Evolutionary conservation across 2,888 invertebrate species (phyloP).

Genomic region (Philhelius pedissequus): DNA sequence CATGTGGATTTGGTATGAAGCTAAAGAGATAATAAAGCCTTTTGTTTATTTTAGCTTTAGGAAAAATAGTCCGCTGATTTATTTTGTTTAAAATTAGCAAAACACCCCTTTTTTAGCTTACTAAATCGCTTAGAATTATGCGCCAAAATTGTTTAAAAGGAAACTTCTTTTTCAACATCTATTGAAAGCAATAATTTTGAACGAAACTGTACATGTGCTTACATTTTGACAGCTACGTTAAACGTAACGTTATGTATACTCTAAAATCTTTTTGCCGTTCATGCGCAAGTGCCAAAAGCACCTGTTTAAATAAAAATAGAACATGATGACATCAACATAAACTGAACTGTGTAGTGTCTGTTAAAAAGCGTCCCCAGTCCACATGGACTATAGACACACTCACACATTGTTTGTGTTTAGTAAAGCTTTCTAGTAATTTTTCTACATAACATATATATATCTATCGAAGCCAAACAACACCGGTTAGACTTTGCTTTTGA

Average conservation of each 20-base stretch:
- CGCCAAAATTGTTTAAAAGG: too few relatives aligned
- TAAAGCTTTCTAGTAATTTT: constrained; percentile 16
- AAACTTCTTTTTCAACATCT: not conserved
- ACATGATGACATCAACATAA: constrained; percentile 49
- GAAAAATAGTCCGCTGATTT: too few relatives aligned
- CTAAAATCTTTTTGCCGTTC: not conserved
- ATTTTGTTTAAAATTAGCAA: too few relatives aligned
- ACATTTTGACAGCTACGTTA: not conserved
- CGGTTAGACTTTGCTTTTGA: constrained; percentile 16
- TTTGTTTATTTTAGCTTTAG: too few relatives aligned
- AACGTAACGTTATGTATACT: not conserved
- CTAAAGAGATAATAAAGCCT: too few relatives aligned
- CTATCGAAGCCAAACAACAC: not conserved
- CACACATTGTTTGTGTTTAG: not conserved
- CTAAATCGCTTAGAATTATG: too few relatives aligned
- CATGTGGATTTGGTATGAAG: too few relatives aligned
- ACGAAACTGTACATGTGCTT: constrained; percentile 13
- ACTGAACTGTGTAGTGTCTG: not conserved
- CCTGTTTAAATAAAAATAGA: constrained; percentile 35
- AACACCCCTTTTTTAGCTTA: too few relatives aligned
- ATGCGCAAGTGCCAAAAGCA: not conserved
- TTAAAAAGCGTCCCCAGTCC: not conserved
- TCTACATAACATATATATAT: too few relatives aligned
- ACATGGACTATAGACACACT: not conserved
- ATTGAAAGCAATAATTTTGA: not conserved